Evolutionary conservation across 2,113 vertebrate genomes (phyloP), one percentile per base, ranked within the genome.

Genomic region (Etheostoma cragini): DNA sequence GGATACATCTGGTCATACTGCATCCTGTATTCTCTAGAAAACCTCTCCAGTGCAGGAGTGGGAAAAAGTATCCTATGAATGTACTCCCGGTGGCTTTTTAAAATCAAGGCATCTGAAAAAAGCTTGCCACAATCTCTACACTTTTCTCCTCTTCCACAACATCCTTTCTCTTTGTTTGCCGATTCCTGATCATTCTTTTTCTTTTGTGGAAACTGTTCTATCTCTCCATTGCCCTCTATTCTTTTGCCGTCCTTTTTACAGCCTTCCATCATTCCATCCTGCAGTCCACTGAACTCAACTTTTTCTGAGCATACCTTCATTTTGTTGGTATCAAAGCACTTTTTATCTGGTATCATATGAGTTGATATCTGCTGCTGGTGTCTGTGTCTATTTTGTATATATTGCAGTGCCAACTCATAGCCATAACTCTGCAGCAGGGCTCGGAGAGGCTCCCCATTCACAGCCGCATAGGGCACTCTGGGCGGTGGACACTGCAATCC

Each of bases 51-150:
- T 83, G 96, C 96, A 76, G 96, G 95, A 46, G 99, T 97, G 65
- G 98, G 97, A 54, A 99, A 97, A 81, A 98, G 95, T 57, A 95
- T 95, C 84, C 96, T 96, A 82, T 99, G 98, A 75, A 98, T 96
- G 0, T 99, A 98, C 85, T 99, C 98, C 60, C 98, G 96, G 90
- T 99, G 98, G 92, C 96, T 99, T 95, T 99, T 99, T 75, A 99
- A 94, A 85, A 99, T 98, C 91, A 99, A 93, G 79, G 97, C 94
- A 87, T 99, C 98, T 65, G 98, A 99, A 76, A 99, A 99, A 42
- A 97, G 87, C 91, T 99, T 99, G 77, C 97, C 96, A 0, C 98
- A 99, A 0, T 94, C 91, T 72, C 63, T 73, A 78, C 98, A 99
- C 87, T 91, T 90, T 83, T 97, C 96, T 1, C 97, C 95, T 85